A percentile compares a stretch with the other conserved stretches of the same genome.
Conservation (phyloP, 2,888 invertebrate species). For the Meteorus cinctellus region DNA sequence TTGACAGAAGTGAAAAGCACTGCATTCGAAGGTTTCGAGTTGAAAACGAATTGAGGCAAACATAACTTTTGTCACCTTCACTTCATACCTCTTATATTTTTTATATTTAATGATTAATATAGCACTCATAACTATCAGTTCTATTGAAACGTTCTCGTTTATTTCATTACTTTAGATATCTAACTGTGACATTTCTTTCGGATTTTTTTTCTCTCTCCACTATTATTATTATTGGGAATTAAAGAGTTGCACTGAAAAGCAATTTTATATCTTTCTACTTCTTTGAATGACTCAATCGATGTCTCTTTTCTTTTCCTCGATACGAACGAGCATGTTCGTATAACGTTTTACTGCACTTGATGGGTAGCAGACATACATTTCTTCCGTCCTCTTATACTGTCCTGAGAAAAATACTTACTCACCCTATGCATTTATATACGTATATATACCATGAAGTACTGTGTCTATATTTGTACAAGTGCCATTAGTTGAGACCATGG, state of each 20-base stretch:
- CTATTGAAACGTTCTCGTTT: no score
- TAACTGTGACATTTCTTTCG: no score
- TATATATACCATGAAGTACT: conserved; percentile 41
- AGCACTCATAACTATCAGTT: no score
- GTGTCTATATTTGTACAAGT: conserved; percentile 54
- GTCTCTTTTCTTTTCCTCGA: not conserved
- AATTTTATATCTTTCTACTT: not conserved
- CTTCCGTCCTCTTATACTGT: conserved; percentile 13
- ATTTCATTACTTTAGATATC: no score
- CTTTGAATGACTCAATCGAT: not conserved
- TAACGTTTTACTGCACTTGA: not conserved
- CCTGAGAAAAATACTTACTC: conserved; percentile 46
- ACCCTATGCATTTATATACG: not conserved
- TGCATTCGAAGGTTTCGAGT: conserved; percentile 22
- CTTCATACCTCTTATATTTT: not conserved
- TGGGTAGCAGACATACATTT: not conserved
- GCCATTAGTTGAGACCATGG: conserved; percentile 43
- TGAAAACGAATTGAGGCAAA: not conserved
- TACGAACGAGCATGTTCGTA: not conserved
- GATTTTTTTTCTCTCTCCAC: no score
- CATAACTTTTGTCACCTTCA: not conserved
- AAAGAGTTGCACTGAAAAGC: no score
- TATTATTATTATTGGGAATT: no score
- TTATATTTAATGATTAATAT: not conserved
- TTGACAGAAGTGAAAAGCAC: conserved; percentile 29